Conservation (phyloP, 2,113 vertebrate genomes). For the Xenopus tropicalis region UCB_Xtro_10.0 CM004446.2:105161001-105161500, state of each 20-base stretch:
- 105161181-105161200: constrained; percentile 96
- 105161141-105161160: constrained; percentile 95
- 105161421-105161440: constrained; percentile 79
- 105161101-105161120: constrained; percentile 98
- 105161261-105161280: constrained; percentile 81
- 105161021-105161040: constrained; percentile 97
- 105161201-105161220: constrained; percentile 96
- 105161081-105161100: constrained; percentile 97
- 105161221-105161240: constrained; percentile 89
- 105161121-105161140: constrained; percentile 94
- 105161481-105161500: constrained; percentile 50
- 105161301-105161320: constrained; percentile 58
- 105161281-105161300: constrained; percentile 67
- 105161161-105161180: constrained; percentile 87
- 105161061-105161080: constrained; percentile 99
- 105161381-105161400: constrained; percentile 70
- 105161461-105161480: constrained; percentile 71
- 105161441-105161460: constrained; percentile 73
- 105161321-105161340: constrained; percentile 61
- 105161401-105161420: constrained; percentile 65
- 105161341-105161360: constrained; percentile 55
- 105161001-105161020: constrained; percentile 97
- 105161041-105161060: constrained; percentile 99
- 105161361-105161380: constrained; percentile 68
- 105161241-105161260: constrained; percentile 79